Conservation (phyloP, 2,113 vertebrate species). For the Phoxinus phoxinus region DNA sequence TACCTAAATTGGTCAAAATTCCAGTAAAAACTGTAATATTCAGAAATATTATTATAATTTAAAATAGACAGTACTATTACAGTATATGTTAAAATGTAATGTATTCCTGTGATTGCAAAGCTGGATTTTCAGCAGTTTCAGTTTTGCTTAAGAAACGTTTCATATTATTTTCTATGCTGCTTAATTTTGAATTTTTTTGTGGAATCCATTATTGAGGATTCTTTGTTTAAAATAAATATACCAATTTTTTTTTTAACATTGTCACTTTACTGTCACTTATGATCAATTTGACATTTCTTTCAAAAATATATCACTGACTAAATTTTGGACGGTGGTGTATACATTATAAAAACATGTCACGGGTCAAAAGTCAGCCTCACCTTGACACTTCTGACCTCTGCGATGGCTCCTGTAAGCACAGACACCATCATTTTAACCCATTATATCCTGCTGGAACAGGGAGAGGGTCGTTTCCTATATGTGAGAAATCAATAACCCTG, state of each 20-base stretch:
- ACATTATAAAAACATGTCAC: neutral
- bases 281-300: neutral
- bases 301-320: neutral
- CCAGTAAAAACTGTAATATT: neutral
- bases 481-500: slow-evolving; percentile 7
- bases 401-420: neutral
- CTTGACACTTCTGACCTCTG: neutral
- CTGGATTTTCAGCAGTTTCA: neutral
- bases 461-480: neutral
- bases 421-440: neutral
- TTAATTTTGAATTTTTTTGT: neutral
- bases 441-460: neutral
- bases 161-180: neutral
- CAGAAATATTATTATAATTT: neutral
- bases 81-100: neutral
- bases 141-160: neutral
- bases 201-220: no score
- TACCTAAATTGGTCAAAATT: no score
- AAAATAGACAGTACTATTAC: neutral
- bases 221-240: no score
- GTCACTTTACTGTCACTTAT: neutral
- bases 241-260: no score
- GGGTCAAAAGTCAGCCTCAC: neutral
- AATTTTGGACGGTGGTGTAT: neutral
- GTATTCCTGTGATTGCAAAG: neutral